Conservation (phyloP, 2,888 invertebrate genomes). For the Fragum fragum region DNA sequence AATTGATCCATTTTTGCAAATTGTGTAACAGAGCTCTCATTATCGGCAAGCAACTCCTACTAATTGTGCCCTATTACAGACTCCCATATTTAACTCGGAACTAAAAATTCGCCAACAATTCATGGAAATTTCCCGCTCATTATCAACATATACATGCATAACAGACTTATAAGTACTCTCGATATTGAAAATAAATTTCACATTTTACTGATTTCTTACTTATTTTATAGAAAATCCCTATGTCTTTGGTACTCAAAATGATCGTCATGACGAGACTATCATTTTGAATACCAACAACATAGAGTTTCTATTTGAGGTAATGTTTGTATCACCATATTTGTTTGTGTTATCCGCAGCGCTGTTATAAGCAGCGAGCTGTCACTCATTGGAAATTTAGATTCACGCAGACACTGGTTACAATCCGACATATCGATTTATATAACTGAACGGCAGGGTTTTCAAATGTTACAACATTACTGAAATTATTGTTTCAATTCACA, state of each 20-base stretch:
- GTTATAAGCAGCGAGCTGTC: slow-evolving; percentile 3
- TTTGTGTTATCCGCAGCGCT: neutral
- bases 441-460: neutral
- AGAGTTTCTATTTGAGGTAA: neutral
- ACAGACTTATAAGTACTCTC: neutral
- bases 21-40: neutral
- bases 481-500: neutral
- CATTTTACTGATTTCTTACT: neutral
- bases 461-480: neutral
- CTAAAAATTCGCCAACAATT: neutral
- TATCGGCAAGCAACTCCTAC: neutral
- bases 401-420: neutral
- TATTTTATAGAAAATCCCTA: neutral
- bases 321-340: neutral
- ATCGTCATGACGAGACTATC: neutral
- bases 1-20: slow-evolving; percentile 12
- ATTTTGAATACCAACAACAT: slow-evolving; percentile 14
- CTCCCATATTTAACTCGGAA: slow-evolving; percentile 1
- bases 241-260: neutral
- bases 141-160: neutral
- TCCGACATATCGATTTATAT: neutral
- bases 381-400: slow-evolving; percentile 3
- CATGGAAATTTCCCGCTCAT: slow-evolving; percentile 6
- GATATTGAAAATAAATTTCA: neutral
- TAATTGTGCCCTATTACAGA: neutral